phyloP scores from a whole-genome alignment of 2,797 vertebrate species.

The Squalus acanthias region DNA sequence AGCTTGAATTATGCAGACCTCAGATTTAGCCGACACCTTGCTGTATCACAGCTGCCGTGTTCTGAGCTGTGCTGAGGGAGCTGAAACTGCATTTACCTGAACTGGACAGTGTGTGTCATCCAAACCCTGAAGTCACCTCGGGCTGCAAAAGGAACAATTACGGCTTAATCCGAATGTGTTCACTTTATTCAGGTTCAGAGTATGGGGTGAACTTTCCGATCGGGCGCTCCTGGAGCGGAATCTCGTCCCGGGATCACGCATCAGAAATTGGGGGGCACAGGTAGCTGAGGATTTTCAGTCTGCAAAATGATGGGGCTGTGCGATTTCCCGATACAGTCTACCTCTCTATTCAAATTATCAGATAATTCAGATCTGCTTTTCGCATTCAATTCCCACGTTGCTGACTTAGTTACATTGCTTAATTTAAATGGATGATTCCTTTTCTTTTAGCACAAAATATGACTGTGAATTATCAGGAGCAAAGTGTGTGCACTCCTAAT shows the following conservation, averaged over 20 bases:
- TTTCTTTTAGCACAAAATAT: not conserved
- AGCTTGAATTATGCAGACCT: not conserved
- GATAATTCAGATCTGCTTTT: not conserved
- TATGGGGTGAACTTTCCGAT: not conserved
- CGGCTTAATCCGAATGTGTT: not conserved
- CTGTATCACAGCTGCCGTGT: not conserved
- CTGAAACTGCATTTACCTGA: conserved; percentile 15
- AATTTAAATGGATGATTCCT: not conserved
- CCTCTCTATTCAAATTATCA: not conserved
- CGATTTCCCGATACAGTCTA: not conserved
- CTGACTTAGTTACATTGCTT: not conserved
- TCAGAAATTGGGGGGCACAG: not conserved
- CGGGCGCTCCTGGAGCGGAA: not conserved
- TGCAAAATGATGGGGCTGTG: not conserved
- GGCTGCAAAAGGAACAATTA: not conserved
- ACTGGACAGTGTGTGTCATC: conserved; percentile 9
- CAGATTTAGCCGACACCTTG: not conserved
- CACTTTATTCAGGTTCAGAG: not conserved
- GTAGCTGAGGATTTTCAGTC: not conserved
- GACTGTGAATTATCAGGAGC: not conserved
- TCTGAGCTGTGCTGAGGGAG: not conserved
- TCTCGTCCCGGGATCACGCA: not conserved
- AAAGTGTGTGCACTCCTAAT: not conserved
- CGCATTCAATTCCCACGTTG: not conserved
- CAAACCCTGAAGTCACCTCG: not conserved